Evolutionary conservation across 2,113 vertebrate genomes (phyloP), one percentile per base, ranked within the genome.

Genomic region (Notarius quadriscutis): DNA sequence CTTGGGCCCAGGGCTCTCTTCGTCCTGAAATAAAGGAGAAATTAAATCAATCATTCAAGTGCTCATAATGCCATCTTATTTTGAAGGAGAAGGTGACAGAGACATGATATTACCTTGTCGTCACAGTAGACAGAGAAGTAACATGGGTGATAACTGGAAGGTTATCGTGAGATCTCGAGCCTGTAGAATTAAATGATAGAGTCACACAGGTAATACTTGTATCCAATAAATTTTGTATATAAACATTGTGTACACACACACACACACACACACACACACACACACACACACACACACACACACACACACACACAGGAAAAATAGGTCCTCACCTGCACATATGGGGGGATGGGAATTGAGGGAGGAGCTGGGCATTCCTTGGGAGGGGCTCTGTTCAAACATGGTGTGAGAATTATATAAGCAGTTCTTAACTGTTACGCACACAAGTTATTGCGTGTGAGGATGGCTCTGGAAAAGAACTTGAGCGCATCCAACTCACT

Each of bases 81-180:
- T 4, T 67, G 1, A 15, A 55, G 5, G 51, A 30, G 50, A 20
- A 7, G 17, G 34, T 58, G 7, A 78, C 2, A 83, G 34, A 63
- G 34, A 17, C 20, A 51, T 72, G 11, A 14, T 20, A 62, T 25
- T 92, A 96, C 94, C 93, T 92, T 51, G 4, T 17, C 2, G 50
- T 0, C 7, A 0, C 10, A 17, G 34, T 1, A 84, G 92, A 89
- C 81, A 93, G 84, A 14, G 94, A 95, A 30, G 65, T 74, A 1
- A 95, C 93, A 22, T 12, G 41, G 12, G 92, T 79, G 81, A 95
- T 95, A 67, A 93, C 57, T 77, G 91, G 94, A 90, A 92, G 79
- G 67, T 18, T 88, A 27, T 75, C 27, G 34, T 91, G 88, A 0
- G 91, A 55, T 34, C 85, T 92, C 86, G 74, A 85, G 41, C 78